Percentiles rank a stretch among this genome's conserved stretches.
Conservation (phyloP, 37 sponge, comb jelly and placozoan genomes). For the Oopsacas minuta region DNA sequence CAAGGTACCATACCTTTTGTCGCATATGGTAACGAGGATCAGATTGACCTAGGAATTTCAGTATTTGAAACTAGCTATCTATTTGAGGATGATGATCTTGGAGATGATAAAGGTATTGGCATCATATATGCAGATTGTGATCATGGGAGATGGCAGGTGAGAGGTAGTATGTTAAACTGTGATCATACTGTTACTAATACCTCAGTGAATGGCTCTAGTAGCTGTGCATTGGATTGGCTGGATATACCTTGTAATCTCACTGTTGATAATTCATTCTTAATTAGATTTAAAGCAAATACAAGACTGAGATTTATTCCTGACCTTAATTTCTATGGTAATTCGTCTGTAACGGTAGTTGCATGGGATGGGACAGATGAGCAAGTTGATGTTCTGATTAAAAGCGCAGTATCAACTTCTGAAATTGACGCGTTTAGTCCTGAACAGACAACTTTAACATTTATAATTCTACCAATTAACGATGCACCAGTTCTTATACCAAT, state of each 20-base stretch:
- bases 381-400: slow-evolving; percentile 23
- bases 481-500: slow-evolving; percentile 39
- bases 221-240: not conserved
- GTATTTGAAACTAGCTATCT: not conserved
- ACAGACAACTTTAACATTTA: slow-evolving; percentile 21
- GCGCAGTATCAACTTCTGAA: slow-evolving; percentile 38
- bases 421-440: slow-evolving; percentile 55
- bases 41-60: not conserved
- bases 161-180: not conserved
- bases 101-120: slow-evolving; percentile 52
- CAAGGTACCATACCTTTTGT: slow-evolving; percentile 17
- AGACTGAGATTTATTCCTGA: slow-evolving; percentile 22
- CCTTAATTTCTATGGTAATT: slow-evolving; percentile 27
- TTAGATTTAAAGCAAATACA: not conserved
- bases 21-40: slow-evolving; percentile 51
- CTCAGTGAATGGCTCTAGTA: not conserved
- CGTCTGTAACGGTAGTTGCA: slow-evolving; percentile 35
- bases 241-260: slow-evolving; percentile 15
- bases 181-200: not conserved
- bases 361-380: slow-evolving; percentile 48
- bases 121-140: slow-evolving; percentile 33
- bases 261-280: not conserved
- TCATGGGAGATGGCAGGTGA: slow-evolving; percentile 60
- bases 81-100: not conserved
- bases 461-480: slow-evolving; percentile 58